These are phyloP conservation scores for Crocuta crocuta DNA, from an alignment of 2,113 vertebrate genomes.

Conservation along the genomic window DNA sequence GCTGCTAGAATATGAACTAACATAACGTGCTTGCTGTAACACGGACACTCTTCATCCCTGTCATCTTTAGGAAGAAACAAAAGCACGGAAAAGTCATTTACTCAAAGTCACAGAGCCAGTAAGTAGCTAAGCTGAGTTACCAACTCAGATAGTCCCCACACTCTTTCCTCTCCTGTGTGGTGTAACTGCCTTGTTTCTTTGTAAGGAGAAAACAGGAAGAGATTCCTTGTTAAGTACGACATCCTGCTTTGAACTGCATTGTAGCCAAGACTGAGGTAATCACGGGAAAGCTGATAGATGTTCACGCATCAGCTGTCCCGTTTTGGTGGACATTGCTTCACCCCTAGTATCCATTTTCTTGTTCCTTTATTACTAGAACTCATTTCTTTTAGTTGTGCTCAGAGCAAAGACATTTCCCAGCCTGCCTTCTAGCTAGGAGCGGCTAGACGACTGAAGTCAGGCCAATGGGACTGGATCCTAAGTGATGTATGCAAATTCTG, in stretches of 20 bases:
- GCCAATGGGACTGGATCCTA: background rate
- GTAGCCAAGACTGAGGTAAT: slow-evolving; percentile 1
- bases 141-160: background rate
- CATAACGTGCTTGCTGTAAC: background rate
- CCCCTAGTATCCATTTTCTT: background rate
- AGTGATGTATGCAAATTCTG: background rate
- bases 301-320: slow-evolving; percentile 8
- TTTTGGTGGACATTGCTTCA: background rate
- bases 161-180: background rate
- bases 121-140: background rate
- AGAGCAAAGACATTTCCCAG: background rate
- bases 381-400: background rate
- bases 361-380: background rate
- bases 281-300: slow-evolving; percentile 11
- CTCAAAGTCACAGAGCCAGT: background rate
- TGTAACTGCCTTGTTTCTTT: background rate
- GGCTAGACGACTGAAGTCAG: background rate
- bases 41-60: background rate
- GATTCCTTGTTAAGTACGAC: background rate
- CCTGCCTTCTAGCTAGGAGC: background rate
- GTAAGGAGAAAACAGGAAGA: background rate
- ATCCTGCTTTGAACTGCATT: background rate
- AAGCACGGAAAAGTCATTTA: background rate
- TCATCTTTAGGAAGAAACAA: background rate
- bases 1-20: background rate